Evolutionary conservation across 1,140 invertebrate genomes (phyloP).

Genomic region (Pogonomyrmex californicus): DNA sequence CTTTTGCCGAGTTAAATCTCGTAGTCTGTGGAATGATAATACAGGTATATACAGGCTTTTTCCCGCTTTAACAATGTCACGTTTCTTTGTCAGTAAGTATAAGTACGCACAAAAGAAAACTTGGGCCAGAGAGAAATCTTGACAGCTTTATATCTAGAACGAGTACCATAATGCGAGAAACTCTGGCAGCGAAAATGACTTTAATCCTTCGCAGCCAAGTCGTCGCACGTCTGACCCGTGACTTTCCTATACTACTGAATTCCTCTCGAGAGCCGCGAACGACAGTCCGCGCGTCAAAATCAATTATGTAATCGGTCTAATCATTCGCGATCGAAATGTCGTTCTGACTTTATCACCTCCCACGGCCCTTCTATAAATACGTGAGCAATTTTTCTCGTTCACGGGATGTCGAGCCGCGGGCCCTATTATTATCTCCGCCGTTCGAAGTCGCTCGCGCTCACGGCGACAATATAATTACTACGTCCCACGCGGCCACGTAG

Average conservation of each 20-base stretch:
- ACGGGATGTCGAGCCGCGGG: background rate
- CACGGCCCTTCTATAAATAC: background rate
- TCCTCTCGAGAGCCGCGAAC: background rate
- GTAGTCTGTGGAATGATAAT: background rate
- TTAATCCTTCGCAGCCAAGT: slow-evolving; percentile 15
- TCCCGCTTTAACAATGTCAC: slow-evolving; percentile 9
- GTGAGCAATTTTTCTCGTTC: slow-evolving; percentile 10
- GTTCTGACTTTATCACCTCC: background rate
- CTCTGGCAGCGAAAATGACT: slow-evolving; percentile 15
- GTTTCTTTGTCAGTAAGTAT: slow-evolving; percentile 6
- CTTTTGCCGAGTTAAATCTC: slow-evolving; percentile 5
- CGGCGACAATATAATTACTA: slow-evolving; percentile 72
- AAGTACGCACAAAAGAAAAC: slow-evolving; percentile 12
- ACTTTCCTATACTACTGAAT: slow-evolving; percentile 30
- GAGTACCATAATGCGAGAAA: background rate
- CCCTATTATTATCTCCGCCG: slow-evolving; percentile 35
- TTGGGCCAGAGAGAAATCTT: slow-evolving; percentile 1
- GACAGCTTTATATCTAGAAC: slow-evolving; percentile 23
- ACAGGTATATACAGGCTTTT: background rate
- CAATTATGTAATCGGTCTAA: background rate
- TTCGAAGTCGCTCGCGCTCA: slow-evolving; percentile 40
- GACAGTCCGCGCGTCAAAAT: background rate
- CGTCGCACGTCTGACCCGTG: slow-evolving; percentile 1
- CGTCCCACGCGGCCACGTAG: slow-evolving; percentile 18
- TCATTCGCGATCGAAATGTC: background rate